These are phyloP conservation scores for Temnopleurus reevesii DNA, from an alignment of 53 echinoderm and acorn worm species.

Conservation along the genomic window DNA sequence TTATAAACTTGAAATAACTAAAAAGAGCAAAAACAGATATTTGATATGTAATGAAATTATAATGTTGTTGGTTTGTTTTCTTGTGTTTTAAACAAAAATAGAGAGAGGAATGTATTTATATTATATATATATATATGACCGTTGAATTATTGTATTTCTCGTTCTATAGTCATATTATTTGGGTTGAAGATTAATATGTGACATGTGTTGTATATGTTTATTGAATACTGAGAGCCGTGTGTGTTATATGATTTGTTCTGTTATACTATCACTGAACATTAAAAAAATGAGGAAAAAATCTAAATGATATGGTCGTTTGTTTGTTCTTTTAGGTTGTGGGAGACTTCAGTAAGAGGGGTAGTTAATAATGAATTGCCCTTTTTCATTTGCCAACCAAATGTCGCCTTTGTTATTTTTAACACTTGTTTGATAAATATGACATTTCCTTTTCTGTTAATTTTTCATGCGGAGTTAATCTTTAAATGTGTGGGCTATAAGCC, in stretches of 20 bases:
- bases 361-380: no score
- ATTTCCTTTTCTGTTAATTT: no score
- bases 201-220: slow-evolving; percentile 47
- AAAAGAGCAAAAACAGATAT: slow-evolving; percentile 7
- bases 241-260: slow-evolving; percentile 48
- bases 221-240: slow-evolving; percentile 23
- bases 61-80: background rate
- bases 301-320: no score
- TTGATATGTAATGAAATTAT: background rate
- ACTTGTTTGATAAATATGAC: no score
- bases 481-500: no score
- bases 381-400: no score
- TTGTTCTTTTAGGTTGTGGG: no score
- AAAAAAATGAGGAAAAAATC: background rate
- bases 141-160: slow-evolving; percentile 48
- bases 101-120: slow-evolving; percentile 38
- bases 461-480: no score
- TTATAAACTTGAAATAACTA: background rate
- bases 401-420: no score
- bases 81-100: slow-evolving; percentile 38
- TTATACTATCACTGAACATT: slow-evolving; percentile 37
- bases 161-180: slow-evolving; percentile 28
- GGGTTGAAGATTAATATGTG: slow-evolving; percentile 34
- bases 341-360: no score
- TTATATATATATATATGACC: slow-evolving; percentile 20